These are phyloP conservation scores for Salminus brasiliensis DNA, from an alignment of 2,113 vertebrate species.

Conservation along the genomic window DNA sequence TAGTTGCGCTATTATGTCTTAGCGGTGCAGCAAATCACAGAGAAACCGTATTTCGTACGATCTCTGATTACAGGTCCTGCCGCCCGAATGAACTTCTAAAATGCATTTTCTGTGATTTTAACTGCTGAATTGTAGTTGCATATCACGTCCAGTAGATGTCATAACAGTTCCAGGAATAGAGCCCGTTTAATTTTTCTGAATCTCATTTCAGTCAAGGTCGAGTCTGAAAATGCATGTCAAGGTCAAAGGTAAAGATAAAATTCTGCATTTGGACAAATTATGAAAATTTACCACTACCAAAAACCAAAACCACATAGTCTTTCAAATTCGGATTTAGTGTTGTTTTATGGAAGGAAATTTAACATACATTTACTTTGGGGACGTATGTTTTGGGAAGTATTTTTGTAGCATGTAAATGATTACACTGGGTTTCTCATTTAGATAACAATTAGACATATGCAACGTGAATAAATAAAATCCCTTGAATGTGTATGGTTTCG, in stretches of 20 bases:
- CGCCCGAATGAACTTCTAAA: background rate
- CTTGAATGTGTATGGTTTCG: too few relatives aligned
- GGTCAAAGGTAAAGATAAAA: conserved; percentile 58
- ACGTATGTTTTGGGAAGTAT: too few relatives aligned
- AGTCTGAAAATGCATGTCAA: conserved; percentile 59
- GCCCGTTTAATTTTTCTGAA: conserved; percentile 31
- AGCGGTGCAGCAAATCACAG: background rate
- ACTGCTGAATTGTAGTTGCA: conserved; percentile 34
- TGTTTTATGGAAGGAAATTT: too few relatives aligned
- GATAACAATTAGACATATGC: too few relatives aligned
- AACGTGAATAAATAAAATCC: too few relatives aligned
- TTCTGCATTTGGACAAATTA: background rate
- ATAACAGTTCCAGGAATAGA: conserved; percentile 48
- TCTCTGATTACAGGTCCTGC: background rate
- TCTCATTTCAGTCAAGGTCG: conserved; percentile 57
- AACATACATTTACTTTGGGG: too few relatives aligned
- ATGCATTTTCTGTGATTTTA: background rate
- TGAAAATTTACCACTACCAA: background rate
- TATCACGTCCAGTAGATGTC: conserved; percentile 69
- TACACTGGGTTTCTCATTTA: too few relatives aligned
- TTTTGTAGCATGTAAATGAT: too few relatives aligned
- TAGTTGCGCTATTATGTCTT: background rate
- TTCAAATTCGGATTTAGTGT: background rate
- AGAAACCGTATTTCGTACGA: background rate
- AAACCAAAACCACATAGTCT: background rate